Percentiles rank a stretch among this genome's conserved stretches.
Conservation (phyloP, 2,888 invertebrate species). For the Hololepta plana region DNA sequence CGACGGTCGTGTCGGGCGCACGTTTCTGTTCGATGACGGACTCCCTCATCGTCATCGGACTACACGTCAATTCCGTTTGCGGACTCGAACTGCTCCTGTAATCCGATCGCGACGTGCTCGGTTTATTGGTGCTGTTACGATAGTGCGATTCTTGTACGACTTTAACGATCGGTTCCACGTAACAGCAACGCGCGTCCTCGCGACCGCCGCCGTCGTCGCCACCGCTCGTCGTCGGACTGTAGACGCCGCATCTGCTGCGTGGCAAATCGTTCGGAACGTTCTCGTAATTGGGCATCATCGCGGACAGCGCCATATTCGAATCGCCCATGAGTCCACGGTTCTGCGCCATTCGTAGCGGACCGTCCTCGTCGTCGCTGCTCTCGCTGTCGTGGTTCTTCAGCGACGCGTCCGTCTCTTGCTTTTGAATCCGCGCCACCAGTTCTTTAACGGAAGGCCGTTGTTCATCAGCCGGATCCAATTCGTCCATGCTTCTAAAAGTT, state of each 20-base stretch:
- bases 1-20: too few relatives aligned
- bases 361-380: constrained; percentile 26
- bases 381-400: constrained; percentile 26
- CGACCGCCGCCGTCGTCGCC: constrained; percentile 17
- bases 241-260: constrained; percentile 30
- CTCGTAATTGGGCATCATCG: constrained; percentile 34
- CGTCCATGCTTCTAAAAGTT: constrained; percentile 25
- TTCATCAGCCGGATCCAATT: constrained; percentile 19
- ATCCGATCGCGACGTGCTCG: too few relatives aligned
- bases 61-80: too few relatives aligned
- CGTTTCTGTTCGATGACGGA: too few relatives aligned
- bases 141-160: constrained; percentile 16
- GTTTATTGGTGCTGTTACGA: not conserved
- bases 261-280: constrained; percentile 24
- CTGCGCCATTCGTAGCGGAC: constrained; percentile 17
- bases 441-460: constrained; percentile 41
- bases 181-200: constrained; percentile 16
- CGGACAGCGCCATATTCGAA: constrained; percentile 25
- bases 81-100: too few relatives aligned
- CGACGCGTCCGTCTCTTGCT: constrained; percentile 18
- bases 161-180: constrained; percentile 22
- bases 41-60: too few relatives aligned
- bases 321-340: constrained; percentile 38
- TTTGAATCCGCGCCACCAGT: constrained; percentile 41
- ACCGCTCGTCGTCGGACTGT: constrained; percentile 27